phyloP scores from a whole-genome alignment of 2,113 vertebrate genomes.

The Ochotona princeps region DNA sequence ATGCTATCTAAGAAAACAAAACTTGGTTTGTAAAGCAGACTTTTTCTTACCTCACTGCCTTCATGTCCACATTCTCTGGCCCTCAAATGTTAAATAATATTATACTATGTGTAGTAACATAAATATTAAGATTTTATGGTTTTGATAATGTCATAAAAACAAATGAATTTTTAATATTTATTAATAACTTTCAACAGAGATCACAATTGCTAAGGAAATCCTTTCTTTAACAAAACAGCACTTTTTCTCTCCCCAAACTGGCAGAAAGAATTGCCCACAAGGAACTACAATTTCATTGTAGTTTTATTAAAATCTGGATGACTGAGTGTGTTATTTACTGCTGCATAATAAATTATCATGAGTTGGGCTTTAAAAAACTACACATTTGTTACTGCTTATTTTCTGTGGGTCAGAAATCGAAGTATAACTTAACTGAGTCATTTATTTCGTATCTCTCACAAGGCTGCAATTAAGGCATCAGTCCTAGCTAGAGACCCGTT shows the following conservation, averaged over 20 bases:
- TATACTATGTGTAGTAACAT: background rate
- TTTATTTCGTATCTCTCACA: constrained; percentile 10
- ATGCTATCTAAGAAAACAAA: constrained; percentile 1
- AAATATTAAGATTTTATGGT: no score
- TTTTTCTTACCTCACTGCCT: background rate
- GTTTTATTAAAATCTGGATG: constrained; percentile 27
- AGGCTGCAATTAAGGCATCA: background rate
- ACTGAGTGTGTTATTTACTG: background rate
- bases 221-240: constrained; percentile 47
- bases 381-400: background rate
- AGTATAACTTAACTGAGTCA: background rate
- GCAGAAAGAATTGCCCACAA: background rate
- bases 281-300: background rate
- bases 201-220: background rate
- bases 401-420: constrained; percentile 14
- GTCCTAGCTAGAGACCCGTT: background rate
- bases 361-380: background rate
- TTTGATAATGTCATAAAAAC: constrained; percentile 13
- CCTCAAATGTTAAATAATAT: constrained; percentile 9
- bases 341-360: background rate
- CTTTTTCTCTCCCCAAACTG: background rate
- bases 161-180: background rate
- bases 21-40: constrained; percentile 13
- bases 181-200: background rate
- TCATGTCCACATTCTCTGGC: background rate